Evolutionary conservation across 2,888 invertebrate species (phyloP), one percentile per base, ranked within the genome.

Genomic region (Polydrusus cervinus): DNA sequence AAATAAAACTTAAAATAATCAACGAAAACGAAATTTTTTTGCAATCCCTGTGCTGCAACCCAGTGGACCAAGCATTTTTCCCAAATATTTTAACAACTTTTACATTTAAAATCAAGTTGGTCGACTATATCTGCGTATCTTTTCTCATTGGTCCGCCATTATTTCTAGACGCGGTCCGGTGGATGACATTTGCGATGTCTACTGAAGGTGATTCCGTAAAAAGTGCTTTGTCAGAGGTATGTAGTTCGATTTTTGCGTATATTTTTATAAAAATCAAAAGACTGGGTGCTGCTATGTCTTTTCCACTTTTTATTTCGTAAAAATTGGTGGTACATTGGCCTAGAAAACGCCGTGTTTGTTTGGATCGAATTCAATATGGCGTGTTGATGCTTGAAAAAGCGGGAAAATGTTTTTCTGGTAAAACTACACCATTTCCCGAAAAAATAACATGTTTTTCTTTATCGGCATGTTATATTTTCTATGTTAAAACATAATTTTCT

Each of bases 381-480:
- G 85, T 84, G 86, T 86, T 86, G 86, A 84, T 86, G 81, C 82
- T 81, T 81, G 83, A 85, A 87, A 86, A 86, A 87, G 87, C 87
- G 87, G 87, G 87, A 87, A 87, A 86, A 80, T 76, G 71, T 43
- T 78, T 80, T 71, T 61, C 74, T 71, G 62, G 65, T 34, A 64
- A 61, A 79, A 73, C 40, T 57, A 73, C 53, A 18, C 38, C 16
- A 25, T 71, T 74, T 57, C 43, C 16, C 3, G 13, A 18, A 43
- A 74, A 73, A 65, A 66, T 65, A 45, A 51, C 13, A 10, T 16
- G 20, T 55, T 57, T 30, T 69, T 64, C 45, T 11, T 13, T 40
- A 47, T 57, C 47, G 7, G 3, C 11, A 14, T 10, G 16, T 11
- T 57, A 60, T 57, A 10, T 57, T 55, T 51, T 2, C 3, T 38